Evolutionary conservation across 1,140 invertebrate genomes (phyloP).

Genomic region (Pogonomyrmex californicus): DNA sequence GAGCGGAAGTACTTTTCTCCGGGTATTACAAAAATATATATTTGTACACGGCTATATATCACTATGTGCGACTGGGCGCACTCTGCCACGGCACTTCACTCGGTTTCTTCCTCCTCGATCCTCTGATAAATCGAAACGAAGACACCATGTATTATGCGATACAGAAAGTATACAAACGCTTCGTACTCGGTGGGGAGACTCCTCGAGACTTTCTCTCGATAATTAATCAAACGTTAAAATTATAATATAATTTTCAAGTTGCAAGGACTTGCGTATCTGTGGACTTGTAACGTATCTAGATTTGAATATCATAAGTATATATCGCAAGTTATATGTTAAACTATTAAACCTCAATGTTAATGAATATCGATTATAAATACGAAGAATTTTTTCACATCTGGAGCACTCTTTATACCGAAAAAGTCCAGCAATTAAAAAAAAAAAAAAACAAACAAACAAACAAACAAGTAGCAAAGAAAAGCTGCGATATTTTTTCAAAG

Average conservation of each 20-base stretch:
- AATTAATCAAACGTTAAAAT: constrained; percentile 1
- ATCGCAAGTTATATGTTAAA: neutral
- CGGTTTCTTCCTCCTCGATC: constrained; percentile 39
- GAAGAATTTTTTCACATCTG: neutral
- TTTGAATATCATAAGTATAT: neutral
- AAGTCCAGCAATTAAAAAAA: neutral
- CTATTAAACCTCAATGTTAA: neutral
- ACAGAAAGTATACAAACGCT: neutral
- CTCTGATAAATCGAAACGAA: constrained; percentile 51
- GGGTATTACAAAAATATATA: constrained; percentile 60
- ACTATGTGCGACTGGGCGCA: constrained; percentile 28
- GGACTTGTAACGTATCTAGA: too few relatives aligned
- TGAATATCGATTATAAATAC: neutral
- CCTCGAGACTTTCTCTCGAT: constrained; percentile 15
- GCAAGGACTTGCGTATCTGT: neutral
- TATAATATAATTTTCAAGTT: neutral
- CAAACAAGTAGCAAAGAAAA: neutral
- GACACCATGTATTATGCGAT: constrained; percentile 13
- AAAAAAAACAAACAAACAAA: too few relatives aligned
- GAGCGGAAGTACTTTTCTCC: neutral
- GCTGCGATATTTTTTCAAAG: neutral
- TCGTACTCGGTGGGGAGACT: constrained; percentile 35
- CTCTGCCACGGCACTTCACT: constrained; percentile 48
- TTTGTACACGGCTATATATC: constrained; percentile 54
- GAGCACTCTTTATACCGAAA: neutral